A percentile compares a stretch with the other conserved stretches of the same genome.
These are phyloP conservation scores for Periphyllus acericola DNA, from an alignment of 2,888 invertebrate species.

Conservation along the genomic window DNA sequence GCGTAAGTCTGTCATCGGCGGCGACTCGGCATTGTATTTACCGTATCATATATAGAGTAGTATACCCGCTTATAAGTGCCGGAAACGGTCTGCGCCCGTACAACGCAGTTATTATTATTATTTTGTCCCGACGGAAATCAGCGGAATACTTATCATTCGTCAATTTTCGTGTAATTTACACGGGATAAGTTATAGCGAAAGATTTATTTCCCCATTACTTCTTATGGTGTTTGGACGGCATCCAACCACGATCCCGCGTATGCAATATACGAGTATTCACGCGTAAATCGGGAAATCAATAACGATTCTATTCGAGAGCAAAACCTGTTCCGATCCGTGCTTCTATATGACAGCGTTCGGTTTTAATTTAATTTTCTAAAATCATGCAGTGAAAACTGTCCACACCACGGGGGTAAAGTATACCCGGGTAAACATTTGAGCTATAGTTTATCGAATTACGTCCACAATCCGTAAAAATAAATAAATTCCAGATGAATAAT, in stretches of 20 bases:
- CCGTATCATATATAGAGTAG: too few relatives aligned
- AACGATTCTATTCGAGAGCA: not conserved
- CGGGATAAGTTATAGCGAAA: slow-evolving; percentile 12
- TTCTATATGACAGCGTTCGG: not conserved
- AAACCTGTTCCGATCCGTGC: slow-evolving; percentile 4
- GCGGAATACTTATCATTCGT: slow-evolving; percentile 8
- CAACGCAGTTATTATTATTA: not conserved
- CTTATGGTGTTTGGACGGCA: slow-evolving; percentile 14
- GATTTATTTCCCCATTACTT: not conserved
- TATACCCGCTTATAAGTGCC: too few relatives aligned
- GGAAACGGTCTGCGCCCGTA: too few relatives aligned
- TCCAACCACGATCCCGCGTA: not conserved
- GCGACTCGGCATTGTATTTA: not conserved
- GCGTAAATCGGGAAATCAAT: slow-evolving; percentile 17
- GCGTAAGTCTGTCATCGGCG: too few relatives aligned
- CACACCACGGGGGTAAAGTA: not conserved
- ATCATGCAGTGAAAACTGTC: not conserved
- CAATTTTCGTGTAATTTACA: slow-evolving; percentile 37
- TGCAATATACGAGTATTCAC: not conserved
- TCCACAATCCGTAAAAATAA: not conserved
- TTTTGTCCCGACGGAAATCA: slow-evolving; percentile 18
- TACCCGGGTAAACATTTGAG: not conserved
- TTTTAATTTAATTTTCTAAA: slow-evolving; percentile 22
- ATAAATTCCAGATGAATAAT: not conserved
- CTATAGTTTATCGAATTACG: not conserved